Evolutionary conservation across 2,888 invertebrate genomes (phyloP), one percentile per base, ranked within the genome.

Genomic region (Panzeria rudis): DNA sequence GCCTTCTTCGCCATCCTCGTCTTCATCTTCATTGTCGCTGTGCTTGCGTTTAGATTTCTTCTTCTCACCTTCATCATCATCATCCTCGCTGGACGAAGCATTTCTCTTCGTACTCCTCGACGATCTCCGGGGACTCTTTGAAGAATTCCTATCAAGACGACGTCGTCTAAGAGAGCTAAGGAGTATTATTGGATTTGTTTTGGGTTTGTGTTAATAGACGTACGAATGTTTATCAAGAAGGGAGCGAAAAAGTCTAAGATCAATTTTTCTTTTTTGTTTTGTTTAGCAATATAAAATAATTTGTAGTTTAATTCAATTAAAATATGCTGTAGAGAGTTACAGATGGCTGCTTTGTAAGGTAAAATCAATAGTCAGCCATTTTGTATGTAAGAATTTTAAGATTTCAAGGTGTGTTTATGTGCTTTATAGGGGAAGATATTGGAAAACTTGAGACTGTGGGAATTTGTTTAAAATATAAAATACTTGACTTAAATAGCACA

Each of bases 111-210:
- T 88, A 75, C 87, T 87, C 47, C 85, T 82, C 25, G 85, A 85
- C 23, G 89, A 87, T 66, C 87, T 84, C 32, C 86, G 87, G 68
- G 87, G 89, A 88, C 89, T 91, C 87, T 88, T 89, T 87, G 90
- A 89, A 3, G 86, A 89, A 88, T 89, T 79, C 83, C 89, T 89
- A 86, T 87, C 90, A 88, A 90, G 89, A 87, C 91, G 91, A 87
- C 90, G 91, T 83, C 91, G 92, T 73, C 92, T 91, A 89, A 92
- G 91, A 86, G 92, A 92, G 91, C 92, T 92, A 90, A 69, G 75
- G 66, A 83, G 66, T 62, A 76, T 85, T 85, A 77, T 82, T 76
- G 79, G 79, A 79, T 84, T 85, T 73, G 68, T 82, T 85, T 54
- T 81, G 77, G 66, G 23, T 64, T 54, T 72, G 47, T 62, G 76